Evolutionary conservation across 2,113 vertebrate species (phyloP), one percentile per base, ranked within the genome.

Genomic region (Zosterops borbonicus): DNA sequence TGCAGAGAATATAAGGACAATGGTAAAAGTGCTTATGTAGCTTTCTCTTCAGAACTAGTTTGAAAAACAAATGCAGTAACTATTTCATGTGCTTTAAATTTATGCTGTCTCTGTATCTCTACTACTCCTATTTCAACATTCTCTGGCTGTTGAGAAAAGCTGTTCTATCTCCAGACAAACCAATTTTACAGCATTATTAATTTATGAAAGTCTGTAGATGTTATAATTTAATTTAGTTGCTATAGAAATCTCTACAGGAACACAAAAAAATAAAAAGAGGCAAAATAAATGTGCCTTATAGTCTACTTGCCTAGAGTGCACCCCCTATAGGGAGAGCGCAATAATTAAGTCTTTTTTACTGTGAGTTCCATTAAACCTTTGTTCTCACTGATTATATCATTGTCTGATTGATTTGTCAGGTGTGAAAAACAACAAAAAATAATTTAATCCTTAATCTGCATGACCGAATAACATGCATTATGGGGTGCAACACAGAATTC

Each of bases 291-390:
- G 95, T 95, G 58, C 63, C 37, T 95, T 94, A 80, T 39, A 80
- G 67, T 95, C 90, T 83, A 93, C 83, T 60, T 97, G 96, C 90
- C 91, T 94, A 92, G 86, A 97, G 93, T 95, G 96, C 67, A 96
- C 95, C 92, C 50, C 83, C 86, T 97, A 86, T 44, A 91, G 88
- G 58, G 94, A 94, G 58, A 98, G 81, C 21, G 17, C 41, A 96
- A 83, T 97, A 97, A 98, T 97, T 98, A 98, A 96, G 70, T 89
- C 88, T 92, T 96, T 77, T 97, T 98, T 97, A 94, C 70, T 27
- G 53, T 92, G 50, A 59, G 59, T 96, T 93, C 75, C 84, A 93
- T 96, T 91, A 96, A 96, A 85, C 23, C 47, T 97, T 95, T 96
- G 35, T 77, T 97, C 91, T 91, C 80, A 83, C 59, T 89, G 92